phyloP scores from a whole-genome alignment of 2,888 invertebrate species.

The Rutpela maculata region DNA sequence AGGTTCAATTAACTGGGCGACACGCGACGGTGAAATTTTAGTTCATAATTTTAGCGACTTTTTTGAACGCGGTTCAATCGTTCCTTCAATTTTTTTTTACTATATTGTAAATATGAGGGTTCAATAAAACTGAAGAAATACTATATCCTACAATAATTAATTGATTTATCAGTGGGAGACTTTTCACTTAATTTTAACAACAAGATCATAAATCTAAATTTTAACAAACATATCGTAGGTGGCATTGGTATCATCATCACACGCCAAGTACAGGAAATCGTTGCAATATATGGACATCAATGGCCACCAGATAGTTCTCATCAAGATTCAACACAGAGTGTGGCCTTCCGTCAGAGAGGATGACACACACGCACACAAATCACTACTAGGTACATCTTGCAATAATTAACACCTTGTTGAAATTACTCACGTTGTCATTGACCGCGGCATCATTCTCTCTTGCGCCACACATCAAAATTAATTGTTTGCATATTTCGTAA shows the following conservation, averaged over 20 bases:
- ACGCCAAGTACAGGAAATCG: slow-evolving; percentile 57
- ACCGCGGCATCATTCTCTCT: slow-evolving; percentile 1
- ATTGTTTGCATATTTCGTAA: no score
- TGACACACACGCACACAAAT: slow-evolving; percentile 22
- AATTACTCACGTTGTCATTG: slow-evolving; percentile 20
- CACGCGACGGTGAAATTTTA: no score
- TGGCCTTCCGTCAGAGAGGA: slow-evolving; percentile 33
- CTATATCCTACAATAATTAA: no score
- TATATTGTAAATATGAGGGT: no score
- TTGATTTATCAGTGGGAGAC: background rate
- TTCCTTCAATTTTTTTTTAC: no score
- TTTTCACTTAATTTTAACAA: background rate
- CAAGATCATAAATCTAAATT: background rate
- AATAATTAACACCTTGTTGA: slow-evolving; percentile 31
- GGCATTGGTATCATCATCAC: slow-evolving; percentile 30
- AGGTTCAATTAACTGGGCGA: no score
- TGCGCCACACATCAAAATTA: background rate
- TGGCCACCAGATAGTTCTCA: slow-evolving; percentile 23
- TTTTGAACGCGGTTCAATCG: no score
- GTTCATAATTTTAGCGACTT: no score
- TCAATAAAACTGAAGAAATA: no score
- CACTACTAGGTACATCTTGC: slow-evolving; percentile 19
- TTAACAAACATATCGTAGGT: background rate
- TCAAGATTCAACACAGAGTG: slow-evolving; percentile 27
- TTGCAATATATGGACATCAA: slow-evolving; percentile 53